Percentiles rank a stretch among this genome's conserved stretches.
phyloP scores from a whole-genome alignment of 2,797 vertebrate genomes.

The Molossus molossus region DNA sequence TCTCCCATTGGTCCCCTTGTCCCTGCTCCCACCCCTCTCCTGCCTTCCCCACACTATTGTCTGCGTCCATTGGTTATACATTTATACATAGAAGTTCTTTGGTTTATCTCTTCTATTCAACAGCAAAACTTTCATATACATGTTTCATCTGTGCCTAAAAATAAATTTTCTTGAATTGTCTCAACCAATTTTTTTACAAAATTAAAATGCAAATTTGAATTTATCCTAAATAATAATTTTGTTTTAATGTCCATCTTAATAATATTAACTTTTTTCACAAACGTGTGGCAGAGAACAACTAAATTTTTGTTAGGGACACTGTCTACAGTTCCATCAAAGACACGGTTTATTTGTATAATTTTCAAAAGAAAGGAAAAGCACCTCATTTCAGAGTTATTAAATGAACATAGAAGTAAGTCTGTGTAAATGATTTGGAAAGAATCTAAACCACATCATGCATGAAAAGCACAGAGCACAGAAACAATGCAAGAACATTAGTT shows the following conservation, averaged over 20 bases:
- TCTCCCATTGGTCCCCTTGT: too few relatives aligned
- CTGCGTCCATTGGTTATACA: too few relatives aligned
- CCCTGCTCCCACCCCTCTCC: too few relatives aligned
- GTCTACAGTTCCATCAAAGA: constrained; percentile 50
- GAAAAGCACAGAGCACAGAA: constrained; percentile 80
- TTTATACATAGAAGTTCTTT: too few relatives aligned
- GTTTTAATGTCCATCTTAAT: constrained; percentile 64
- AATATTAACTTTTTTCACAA: constrained; percentile 42
- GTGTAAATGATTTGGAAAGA: constrained; percentile 87
- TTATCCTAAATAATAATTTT: constrained; percentile 63
- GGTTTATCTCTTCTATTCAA: neutral
- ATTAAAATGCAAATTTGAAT: constrained; percentile 48
- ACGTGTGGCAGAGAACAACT: neutral
- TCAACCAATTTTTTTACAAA: neutral
- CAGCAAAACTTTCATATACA: neutral
- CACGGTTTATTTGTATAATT: neutral
- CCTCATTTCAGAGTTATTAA: constrained; percentile 82
- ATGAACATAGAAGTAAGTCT: constrained; percentile 82
- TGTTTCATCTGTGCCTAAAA: neutral
- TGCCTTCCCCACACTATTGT: too few relatives aligned
- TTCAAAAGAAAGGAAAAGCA: constrained; percentile 25
- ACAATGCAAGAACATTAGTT: constrained; percentile 79
- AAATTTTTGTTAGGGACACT: constrained; percentile 9
- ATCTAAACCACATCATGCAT: constrained; percentile 81
- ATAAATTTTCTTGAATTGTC: constrained; percentile 14